These are phyloP conservation scores for Anadara kagoshimensis DNA, from an alignment of 1,140 invertebrate genomes.

Conservation along the genomic window DNA sequence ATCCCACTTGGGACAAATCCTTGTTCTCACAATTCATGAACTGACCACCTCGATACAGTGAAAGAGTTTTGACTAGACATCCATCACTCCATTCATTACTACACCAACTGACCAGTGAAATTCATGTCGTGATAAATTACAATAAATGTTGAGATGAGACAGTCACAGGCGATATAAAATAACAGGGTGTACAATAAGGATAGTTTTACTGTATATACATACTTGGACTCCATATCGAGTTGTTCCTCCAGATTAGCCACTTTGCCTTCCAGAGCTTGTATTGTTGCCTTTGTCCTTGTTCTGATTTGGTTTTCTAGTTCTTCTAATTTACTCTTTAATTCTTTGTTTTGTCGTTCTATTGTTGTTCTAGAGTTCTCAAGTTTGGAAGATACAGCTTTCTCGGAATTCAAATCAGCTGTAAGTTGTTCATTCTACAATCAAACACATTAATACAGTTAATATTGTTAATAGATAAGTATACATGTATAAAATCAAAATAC, in stretches of 20 bases:
- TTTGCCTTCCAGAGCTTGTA: slow-evolving; percentile 95
- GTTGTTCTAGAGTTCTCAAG: slow-evolving; percentile 85
- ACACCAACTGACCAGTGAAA: background rate
- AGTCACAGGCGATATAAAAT: background rate
- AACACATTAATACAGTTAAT: too few relatives aligned
- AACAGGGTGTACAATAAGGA: background rate
- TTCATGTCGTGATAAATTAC: too few relatives aligned
- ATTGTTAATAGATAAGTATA: too few relatives aligned
- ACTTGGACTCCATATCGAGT: slow-evolving; percentile 91
- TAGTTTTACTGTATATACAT: slow-evolving; percentile 30
- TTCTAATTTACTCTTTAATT: slow-evolving; percentile 84
- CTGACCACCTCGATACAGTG: too few relatives aligned
- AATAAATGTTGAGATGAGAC: background rate
- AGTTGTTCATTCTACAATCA: slow-evolving; percentile 86
- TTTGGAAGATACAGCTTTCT: slow-evolving; percentile 92
- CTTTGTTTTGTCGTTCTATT: slow-evolving; percentile 94
- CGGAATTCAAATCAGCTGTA: slow-evolving; percentile 86
- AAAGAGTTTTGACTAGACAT: too few relatives aligned
- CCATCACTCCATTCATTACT: background rate
- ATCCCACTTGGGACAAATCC: too few relatives aligned
- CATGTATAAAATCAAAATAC: too few relatives aligned
- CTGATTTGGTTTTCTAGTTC: slow-evolving; percentile 95
- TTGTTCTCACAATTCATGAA: too few relatives aligned
- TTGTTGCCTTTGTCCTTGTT: slow-evolving; percentile 94
- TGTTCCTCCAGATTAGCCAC: slow-evolving; percentile 96